These are phyloP conservation scores for Salvelinus sp. DNA, from an alignment of 2,113 vertebrate species.

Conservation along the genomic window DNA sequence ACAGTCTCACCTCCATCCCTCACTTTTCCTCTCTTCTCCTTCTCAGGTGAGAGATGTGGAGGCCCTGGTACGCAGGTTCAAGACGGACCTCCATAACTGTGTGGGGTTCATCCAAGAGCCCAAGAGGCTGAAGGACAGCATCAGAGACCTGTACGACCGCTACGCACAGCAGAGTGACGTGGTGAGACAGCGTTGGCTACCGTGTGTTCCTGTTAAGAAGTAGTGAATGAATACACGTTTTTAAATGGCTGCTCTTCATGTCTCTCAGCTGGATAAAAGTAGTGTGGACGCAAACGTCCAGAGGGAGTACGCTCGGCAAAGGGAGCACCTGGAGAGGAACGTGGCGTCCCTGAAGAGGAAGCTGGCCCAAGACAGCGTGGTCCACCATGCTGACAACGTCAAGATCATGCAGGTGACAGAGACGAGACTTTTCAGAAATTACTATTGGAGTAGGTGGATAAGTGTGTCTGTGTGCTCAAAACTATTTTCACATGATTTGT, in stretches of 20 bases:
- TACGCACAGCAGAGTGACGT: slow-evolving; percentile 73
- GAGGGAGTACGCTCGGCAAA: slow-evolving; percentile 72
- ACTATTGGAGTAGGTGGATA: too few relatives aligned
- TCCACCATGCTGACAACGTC: slow-evolving; percentile 68
- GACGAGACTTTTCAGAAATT: neutral
- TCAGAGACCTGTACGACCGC: slow-evolving; percentile 70
- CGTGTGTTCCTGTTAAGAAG: neutral
- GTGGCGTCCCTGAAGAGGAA: slow-evolving; percentile 77
- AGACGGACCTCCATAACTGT: slow-evolving; percentile 79
- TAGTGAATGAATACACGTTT: neutral
- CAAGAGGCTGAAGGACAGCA: slow-evolving; percentile 69
- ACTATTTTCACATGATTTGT: too few relatives aligned
- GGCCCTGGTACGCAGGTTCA: slow-evolving; percentile 73
- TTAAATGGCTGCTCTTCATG: neutral
- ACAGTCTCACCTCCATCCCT: neutral
- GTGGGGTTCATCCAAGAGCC: slow-evolving; percentile 76
- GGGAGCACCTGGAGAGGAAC: slow-evolving; percentile 76
- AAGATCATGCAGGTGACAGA: slow-evolving; percentile 75
- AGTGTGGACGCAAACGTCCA: slow-evolving; percentile 71
- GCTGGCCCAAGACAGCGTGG: slow-evolving; percentile 64
- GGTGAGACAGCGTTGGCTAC: slow-evolving; percentile 65
- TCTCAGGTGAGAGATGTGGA: slow-evolving; percentile 73
- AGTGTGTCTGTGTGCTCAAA: too few relatives aligned
- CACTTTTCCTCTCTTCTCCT: slow-evolving; percentile 20
- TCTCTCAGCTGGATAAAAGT: slow-evolving; percentile 68